These are phyloP conservation scores for Antigone vipio DNA, from an alignment of 2,113 vertebrate genomes.

Conservation along the genomic window DNA sequence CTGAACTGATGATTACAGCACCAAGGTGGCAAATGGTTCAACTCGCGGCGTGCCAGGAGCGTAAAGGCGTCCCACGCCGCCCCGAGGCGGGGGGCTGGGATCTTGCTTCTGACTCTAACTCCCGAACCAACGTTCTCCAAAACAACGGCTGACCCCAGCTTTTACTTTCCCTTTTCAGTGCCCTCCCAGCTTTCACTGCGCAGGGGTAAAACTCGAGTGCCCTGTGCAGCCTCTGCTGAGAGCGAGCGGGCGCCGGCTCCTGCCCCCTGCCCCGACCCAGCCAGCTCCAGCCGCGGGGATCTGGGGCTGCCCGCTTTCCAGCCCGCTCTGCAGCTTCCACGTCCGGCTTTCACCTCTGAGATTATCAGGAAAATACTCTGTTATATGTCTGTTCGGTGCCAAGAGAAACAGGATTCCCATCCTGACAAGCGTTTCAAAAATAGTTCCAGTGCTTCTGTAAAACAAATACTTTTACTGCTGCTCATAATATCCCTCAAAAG, in stretches of 20 bases:
- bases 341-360: background rate
- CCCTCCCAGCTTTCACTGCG: background rate
- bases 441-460: background rate
- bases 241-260: accelerated
- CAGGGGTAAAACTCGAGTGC: accelerated
- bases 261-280: background rate
- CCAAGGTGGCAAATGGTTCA: accelerated
- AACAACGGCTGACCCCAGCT: accelerated
- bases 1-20: accelerated
- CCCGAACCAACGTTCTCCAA: background rate
- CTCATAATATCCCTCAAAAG: background rate
- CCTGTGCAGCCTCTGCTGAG: background rate
- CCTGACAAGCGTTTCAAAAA: background rate
- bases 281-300: background rate
- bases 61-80: accelerated
- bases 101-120: no score
- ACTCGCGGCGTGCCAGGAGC: accelerated
- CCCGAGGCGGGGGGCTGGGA: accelerated
- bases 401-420: background rate
- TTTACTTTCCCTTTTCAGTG: background rate
- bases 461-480: background rate
- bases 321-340: background rate
- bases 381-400: background rate
- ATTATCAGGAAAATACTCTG: background rate
- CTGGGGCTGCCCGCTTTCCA: background rate